Percentiles rank a stretch among this genome's conserved stretches.
phyloP scores from a whole-genome alignment of 2,797 vertebrate genomes.

The Parauchenoglanis punctatus region DNA sequence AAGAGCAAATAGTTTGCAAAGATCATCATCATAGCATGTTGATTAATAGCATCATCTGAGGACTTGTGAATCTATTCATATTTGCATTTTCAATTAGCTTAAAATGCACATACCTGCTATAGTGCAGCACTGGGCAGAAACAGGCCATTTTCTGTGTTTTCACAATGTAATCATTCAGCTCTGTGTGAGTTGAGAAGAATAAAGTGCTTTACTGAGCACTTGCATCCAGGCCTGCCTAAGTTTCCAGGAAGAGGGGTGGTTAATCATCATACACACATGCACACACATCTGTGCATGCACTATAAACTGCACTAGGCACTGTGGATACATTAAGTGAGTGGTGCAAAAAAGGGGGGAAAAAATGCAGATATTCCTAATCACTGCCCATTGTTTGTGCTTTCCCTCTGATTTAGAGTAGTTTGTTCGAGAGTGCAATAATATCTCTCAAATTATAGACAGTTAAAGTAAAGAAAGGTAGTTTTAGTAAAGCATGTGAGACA shows the following conservation, averaged over 20 bases:
- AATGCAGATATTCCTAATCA: conserved; percentile 17
- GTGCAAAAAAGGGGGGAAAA: not conserved
- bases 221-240: conserved; percentile 34
- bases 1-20: not conserved
- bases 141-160: conserved; percentile 5
- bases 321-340: conserved; percentile 11
- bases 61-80: not conserved
- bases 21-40: not conserved
- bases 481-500: not conserved
- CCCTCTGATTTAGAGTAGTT: not conserved
- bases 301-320: conserved; percentile 52
- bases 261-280: conserved; percentile 51
- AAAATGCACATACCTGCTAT: no score
- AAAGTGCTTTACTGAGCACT: conserved; percentile 41
- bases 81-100: not conserved
- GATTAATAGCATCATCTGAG: not conserved
- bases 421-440: conserved; percentile 3
- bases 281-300: conserved; percentile 69
- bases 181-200: conserved; percentile 4
- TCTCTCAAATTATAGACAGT: not conserved
- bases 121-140: not conserved
- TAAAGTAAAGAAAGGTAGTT: not conserved
- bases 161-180: conserved; percentile 7
- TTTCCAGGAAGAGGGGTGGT: conserved; percentile 47
- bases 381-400: not conserved